Conservation (phyloP, 1,140 invertebrate species). For the Drosophila nannoptera region DNA sequence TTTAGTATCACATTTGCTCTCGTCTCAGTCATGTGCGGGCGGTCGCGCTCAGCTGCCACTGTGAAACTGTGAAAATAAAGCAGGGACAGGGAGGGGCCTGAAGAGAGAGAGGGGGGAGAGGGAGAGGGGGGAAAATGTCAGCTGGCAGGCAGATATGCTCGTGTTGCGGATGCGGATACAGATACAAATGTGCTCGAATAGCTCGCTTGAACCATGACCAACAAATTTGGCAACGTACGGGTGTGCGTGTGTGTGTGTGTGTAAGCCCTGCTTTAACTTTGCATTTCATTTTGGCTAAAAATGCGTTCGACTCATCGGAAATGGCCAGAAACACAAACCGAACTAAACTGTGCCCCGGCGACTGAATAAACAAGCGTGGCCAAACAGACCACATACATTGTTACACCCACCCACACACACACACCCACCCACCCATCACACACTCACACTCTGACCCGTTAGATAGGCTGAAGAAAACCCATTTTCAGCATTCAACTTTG, state of each 20-base stretch:
- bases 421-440: conserved; percentile 2
- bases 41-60: neutral
- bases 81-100: neutral
- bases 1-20: neutral
- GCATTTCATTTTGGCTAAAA: conserved; percentile 53
- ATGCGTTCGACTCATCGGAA: conserved; percentile 1
- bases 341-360: conserved; percentile 49
- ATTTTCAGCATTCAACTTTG: conserved; percentile 65
- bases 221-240: conserved; percentile 10
- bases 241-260: conserved; percentile 4
- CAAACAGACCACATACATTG: conserved; percentile 51
- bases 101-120: too few species aligned
- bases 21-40: neutral
- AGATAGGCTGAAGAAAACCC: conserved; percentile 44
- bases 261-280: conserved; percentile 61
- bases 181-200: conserved; percentile 27
- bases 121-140: conserved; percentile 14
- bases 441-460: neutral
- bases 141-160: conserved; percentile 11
- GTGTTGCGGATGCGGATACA: conserved; percentile 8
- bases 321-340: conserved; percentile 40
- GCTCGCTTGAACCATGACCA: conserved; percentile 26
- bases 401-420: conserved; percentile 15
- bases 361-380: conserved; percentile 68
- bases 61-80: conserved; percentile 18